Base-by-base conservation (phyloP, 2,888 invertebrate species). In the Trichogramma dendrolimi region DNA sequence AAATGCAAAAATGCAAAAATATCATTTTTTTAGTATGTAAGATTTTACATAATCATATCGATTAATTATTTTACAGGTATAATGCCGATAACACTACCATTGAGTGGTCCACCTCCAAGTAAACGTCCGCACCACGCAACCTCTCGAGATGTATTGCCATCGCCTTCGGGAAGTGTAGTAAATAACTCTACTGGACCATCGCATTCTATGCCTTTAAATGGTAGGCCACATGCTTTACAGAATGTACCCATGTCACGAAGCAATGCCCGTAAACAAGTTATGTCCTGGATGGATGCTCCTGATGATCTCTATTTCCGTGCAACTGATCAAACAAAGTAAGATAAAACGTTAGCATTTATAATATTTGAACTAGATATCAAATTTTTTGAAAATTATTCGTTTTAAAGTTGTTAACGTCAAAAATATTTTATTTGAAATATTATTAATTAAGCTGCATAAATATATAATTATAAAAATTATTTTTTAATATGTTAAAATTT, bases 271-370 rank as follows among this genome's bases (percentile, higher is more conserved):
- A 94, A 95, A 76, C 94, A 94, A 82, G 93, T 95, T 73, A 94
- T 96, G 79, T 95, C 94, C 76, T 96, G 95, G 95, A 94, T 95
- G 90, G 96, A 97, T 81, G 96, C 96, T 62, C 96, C 96, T 38
- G 96, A 97, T 79, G 96, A 97, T 83, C 91, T 96, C 69, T 96
- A 94, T 83, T 96, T 95, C 83, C 87, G 92, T 79, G 94, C 94
- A 72, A 94, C 92, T 53, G 92, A 92, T 72, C 85, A 87, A 71
- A 92, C 92, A 81, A 96, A 92, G 96, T 95, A 82, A 84, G 89
- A 84, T 49, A 50, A 50, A 40, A 3, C 27, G 27, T 27, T 27
- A 27, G 27, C 27, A 27, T 14, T 51, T 51, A 2, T 27, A 51
- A 51, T 54, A 46, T 42, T 38, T 27, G 53, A 40, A 40, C 4